Conservation (phyloP, 2,113 vertebrate genomes). For the Tachuris rubrigastra region DNA sequence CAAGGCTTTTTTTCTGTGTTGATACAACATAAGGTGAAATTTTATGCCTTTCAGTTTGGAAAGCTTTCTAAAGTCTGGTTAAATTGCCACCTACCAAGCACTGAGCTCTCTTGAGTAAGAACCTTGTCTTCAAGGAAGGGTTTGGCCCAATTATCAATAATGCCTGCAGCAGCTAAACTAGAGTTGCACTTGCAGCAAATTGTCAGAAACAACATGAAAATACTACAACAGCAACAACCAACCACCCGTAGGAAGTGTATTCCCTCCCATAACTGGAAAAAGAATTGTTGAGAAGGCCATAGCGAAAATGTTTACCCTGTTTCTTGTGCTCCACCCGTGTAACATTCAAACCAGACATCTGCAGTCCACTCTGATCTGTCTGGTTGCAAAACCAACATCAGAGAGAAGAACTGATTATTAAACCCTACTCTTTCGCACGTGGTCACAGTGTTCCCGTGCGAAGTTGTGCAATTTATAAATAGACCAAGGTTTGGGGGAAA, state of each 20-base stretch:
- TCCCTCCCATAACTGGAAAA: not conserved
- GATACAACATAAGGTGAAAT: not conserved
- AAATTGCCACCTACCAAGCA: not conserved
- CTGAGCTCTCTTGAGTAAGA: not conserved
- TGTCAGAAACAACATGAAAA: not conserved
- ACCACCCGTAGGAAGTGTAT: not conserved
- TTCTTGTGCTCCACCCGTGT: not conserved
- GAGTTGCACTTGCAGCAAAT: not conserved
- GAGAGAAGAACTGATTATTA: slow-evolving; percentile 11
- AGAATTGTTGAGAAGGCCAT: not conserved
- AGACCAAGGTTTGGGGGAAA: not conserved
- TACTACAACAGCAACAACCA: not conserved
- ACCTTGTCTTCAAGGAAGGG: not conserved
- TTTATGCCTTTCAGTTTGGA: not conserved
- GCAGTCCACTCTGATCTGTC: not conserved
- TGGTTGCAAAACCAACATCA: slow-evolving; percentile 17
- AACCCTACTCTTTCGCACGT: not conserved
- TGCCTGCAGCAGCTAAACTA: not conserved
- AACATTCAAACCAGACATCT: slow-evolving; percentile 30
- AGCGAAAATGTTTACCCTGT: not conserved
- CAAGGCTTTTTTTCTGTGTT: not conserved
- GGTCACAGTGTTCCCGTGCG: not conserved
- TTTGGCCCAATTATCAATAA: not conserved
- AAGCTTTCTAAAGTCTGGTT: not conserved
- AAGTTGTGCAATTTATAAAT: slow-evolving; percentile 17